Evolutionary conservation across 2,888 invertebrate species (phyloP).

Genomic region (Brachylomia viminalis): DNA sequence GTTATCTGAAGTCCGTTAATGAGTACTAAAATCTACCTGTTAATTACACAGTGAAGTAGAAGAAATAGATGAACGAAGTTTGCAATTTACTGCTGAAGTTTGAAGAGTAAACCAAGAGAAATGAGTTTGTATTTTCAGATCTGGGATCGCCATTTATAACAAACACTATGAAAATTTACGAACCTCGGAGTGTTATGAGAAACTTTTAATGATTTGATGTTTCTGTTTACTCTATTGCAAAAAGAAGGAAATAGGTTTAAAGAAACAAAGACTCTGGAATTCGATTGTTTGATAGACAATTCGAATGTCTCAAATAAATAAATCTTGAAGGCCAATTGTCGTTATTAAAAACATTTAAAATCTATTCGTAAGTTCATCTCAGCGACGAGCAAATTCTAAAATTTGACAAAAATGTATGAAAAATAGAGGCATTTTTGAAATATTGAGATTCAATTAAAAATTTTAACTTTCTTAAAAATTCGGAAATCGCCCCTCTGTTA

Average conservation of each 20-base stretch:
- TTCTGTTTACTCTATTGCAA: neutral
- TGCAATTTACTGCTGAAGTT: slow-evolving; percentile 53
- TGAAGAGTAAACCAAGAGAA: slow-evolving; percentile 55
- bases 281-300: neutral
- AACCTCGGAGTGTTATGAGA: slow-evolving; percentile 29
- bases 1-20: slow-evolving; percentile 46
- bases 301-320: neutral
- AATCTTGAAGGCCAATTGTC: neutral
- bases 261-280: neutral
- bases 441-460: neutral
- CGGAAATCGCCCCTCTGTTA: neutral
- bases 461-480: neutral
- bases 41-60: slow-evolving; percentile 51
- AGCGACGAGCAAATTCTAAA: neutral
- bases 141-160: slow-evolving; percentile 40
- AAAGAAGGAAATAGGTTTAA: neutral
- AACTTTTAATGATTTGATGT: slow-evolving; percentile 43
- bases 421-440: neutral
- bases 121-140: slow-evolving; percentile 53
- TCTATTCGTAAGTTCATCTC: neutral
- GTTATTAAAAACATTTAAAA: neutral
- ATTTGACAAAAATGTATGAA: neutral
- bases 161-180: slow-evolving; percentile 48
- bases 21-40: slow-evolving; percentile 51
- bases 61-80: slow-evolving; percentile 56